phyloP scores from a whole-genome alignment of 2,113 vertebrate genomes.

The cattle (Bos taurus) region ARS-UCD2.0 NC_037328.1:16263001-16263500 shows the following conservation, averaged over 20 bases:
- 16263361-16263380: not conserved
- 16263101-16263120: not conserved
- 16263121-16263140: not conserved
- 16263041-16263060: not conserved
- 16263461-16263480: not conserved
- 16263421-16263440: not conserved
- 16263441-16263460: not conserved
- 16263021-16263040: not conserved
- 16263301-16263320: not conserved
- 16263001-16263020: not conserved
- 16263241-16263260: not conserved
- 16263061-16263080: not conserved
- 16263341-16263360: not conserved
- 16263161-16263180: not conserved
- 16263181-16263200: not conserved
- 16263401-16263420: not conserved
- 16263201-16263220: not conserved
- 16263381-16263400: not conserved
- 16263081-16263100: not conserved
- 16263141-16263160: not conserved
- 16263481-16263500: not conserved
- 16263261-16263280: not conserved
- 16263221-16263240: not conserved
- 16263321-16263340: not conserved
- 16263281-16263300: not conserved